phyloP scores from a whole-genome alignment of 2,888 invertebrate species.

The Drosophila borealis region DNA sequence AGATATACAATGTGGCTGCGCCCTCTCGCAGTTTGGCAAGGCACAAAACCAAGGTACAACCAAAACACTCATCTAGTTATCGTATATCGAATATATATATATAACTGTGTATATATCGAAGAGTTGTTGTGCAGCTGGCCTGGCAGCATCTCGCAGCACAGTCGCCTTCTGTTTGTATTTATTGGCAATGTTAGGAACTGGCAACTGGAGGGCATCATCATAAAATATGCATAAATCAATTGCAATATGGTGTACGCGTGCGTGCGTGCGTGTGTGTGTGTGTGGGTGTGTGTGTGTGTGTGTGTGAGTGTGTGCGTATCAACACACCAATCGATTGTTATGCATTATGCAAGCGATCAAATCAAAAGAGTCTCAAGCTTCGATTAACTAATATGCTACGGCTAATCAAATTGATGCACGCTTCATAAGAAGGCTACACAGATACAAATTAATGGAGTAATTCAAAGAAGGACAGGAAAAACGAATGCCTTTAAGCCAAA shows the following conservation, averaged over 20 bases:
- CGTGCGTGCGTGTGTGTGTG: slow-evolving; percentile 3
- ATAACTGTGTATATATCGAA: not conserved
- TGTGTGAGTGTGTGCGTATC: not conserved
- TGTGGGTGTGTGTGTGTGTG: slow-evolving; percentile 2
- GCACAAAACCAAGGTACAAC: slow-evolving; percentile 80
- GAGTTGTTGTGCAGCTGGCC: not conserved
- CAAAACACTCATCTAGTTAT: slow-evolving; percentile 7
- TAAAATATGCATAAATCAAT: slow-evolving; percentile 63
- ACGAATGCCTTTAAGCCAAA: too few species aligned
- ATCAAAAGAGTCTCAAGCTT: slow-evolving; percentile 31
- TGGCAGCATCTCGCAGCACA: not conserved
- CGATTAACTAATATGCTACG: slow-evolving; percentile 33
- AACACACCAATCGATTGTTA: slow-evolving; percentile 36
- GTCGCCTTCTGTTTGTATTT: not conserved
- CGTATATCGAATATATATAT: not conserved
- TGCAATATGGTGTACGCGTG: slow-evolving; percentile 13
- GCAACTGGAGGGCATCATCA: slow-evolving; percentile 18
- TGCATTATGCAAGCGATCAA: slow-evolving; percentile 39
- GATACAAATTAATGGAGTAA: not conserved
- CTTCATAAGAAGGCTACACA: not conserved
- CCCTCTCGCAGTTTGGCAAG: slow-evolving; percentile 83
- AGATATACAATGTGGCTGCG: slow-evolving; percentile 84
- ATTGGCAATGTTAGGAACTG: slow-evolving; percentile 5
- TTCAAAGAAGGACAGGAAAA: not conserved
- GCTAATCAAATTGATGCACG: slow-evolving; percentile 14